Evolutionary conservation across 2,797 vertebrate genomes (phyloP).

Genomic region (Clarias platycephalus): DNA sequence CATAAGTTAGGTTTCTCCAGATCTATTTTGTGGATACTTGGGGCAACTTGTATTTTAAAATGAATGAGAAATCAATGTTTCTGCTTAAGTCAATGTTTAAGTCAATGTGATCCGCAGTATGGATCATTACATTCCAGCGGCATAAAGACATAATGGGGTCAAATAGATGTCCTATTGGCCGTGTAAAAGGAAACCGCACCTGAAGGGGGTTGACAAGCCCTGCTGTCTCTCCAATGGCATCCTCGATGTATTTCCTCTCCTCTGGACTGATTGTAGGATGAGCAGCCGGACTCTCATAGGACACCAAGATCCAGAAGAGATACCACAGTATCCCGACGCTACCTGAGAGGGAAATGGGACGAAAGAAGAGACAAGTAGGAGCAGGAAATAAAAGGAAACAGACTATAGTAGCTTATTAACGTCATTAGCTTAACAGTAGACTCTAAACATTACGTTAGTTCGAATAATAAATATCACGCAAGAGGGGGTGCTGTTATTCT

Average conservation of each 20-base stretch:
- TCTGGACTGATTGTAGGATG: slow-evolving; percentile 81
- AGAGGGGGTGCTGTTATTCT: too few relatives aligned
- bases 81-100: neutral
- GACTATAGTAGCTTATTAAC: neutral
- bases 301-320: slow-evolving; percentile 82
- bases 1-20: neutral
- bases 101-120: too few relatives aligned
- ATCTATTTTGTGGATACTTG: neutral
- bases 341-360: slow-evolving; percentile 65
- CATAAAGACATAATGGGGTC: neutral
- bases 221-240: slow-evolving; percentile 78
- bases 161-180: neutral
- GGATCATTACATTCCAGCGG: neutral
- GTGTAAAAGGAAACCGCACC: slow-evolving; percentile 60
- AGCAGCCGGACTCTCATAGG: slow-evolving; percentile 79
- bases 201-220: slow-evolving; percentile 83
- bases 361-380: neutral
- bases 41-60: neutral
- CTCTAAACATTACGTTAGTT: neutral
- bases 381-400: neutral
- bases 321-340: slow-evolving; percentile 82
- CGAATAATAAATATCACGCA: too few relatives aligned
- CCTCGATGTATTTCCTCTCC: slow-evolving; percentile 82
- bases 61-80: neutral
- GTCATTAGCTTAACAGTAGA: neutral